Conservation (phyloP, 1,140 invertebrate genomes). For the Trichoplusia ni region DNA sequence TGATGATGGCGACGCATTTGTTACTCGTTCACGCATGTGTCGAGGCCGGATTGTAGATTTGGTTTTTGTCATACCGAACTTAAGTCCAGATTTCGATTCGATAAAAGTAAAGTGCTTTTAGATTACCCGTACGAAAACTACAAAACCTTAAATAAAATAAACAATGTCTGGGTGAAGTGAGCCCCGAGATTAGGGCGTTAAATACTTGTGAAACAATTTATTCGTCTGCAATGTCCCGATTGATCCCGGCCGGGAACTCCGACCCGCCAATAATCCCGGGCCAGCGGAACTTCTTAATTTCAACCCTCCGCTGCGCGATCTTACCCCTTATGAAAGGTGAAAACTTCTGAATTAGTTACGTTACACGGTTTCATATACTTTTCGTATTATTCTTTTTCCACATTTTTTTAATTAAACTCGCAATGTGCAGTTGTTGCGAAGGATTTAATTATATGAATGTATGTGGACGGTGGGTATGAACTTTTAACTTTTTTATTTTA, state of each 20-base stretch:
- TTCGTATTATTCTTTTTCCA: background rate
- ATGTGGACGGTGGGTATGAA: background rate
- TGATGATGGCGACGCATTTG: too few relatives aligned
- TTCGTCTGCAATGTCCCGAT: conserved; percentile 3
- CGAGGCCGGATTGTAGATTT: too few relatives aligned
- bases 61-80: too few relatives aligned
- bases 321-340: background rate
- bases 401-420: conserved; percentile 15
- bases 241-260: background rate
- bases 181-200: background rate
- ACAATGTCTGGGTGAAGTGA: background rate
- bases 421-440: conserved; percentile 3
- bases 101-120: too few relatives aligned
- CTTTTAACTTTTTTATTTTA: background rate
- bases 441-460: conserved; percentile 15
- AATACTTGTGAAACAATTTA: conserved; percentile 4
- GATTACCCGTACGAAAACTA: too few relatives aligned
- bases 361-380: conserved; percentile 2
- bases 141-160: too few relatives aligned
- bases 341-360: conserved; percentile 17
- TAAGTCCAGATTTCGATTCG: too few relatives aligned
- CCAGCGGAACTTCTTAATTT: conserved; percentile 1
- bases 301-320: background rate
- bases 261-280: background rate
- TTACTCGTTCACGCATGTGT: too few relatives aligned